Percentiles rank a stretch among this genome's conserved stretches.
Evolutionary conservation across 2,797 vertebrate genomes (phyloP).

Genomic region (Corythornis leucogaster): DNA sequence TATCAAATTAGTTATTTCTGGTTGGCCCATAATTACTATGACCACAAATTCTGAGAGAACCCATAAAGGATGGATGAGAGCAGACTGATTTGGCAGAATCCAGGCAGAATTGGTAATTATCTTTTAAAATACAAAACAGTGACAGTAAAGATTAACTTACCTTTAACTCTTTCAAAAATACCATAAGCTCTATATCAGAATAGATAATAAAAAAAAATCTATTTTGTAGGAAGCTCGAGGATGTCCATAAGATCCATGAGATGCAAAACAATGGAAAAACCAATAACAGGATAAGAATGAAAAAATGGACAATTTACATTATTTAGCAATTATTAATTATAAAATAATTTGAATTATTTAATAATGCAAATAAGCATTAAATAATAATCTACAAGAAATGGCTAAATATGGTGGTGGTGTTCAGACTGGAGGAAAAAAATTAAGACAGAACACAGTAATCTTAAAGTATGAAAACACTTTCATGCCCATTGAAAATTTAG

Average conservation of each 20-base stretch:
- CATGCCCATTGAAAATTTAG: not conserved
- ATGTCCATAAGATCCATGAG: not conserved
- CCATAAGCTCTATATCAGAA: not conserved
- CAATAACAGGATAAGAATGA: not conserved
- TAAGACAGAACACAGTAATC: not conserved
- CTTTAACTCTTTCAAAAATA: constrained; percentile 8
- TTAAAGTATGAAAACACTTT: not conserved
- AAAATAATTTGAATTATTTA: not conserved
- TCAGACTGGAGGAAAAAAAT: not conserved
- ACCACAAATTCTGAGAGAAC: not conserved
- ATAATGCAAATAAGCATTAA: not conserved
- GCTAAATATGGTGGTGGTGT: not conserved
- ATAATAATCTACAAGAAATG: not conserved
- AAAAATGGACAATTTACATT: not conserved
- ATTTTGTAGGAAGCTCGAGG: not conserved
- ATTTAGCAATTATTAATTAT: not conserved
- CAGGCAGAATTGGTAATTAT: not conserved
- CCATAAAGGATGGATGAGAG: not conserved
- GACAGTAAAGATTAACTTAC: not conserved
- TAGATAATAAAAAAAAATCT: not conserved
- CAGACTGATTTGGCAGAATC: not conserved
- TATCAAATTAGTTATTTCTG: not conserved
- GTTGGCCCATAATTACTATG: not conserved
- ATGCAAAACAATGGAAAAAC: not conserved
- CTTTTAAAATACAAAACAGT: constrained; percentile 1